These are phyloP conservation scores for Rhagologus leucostigma DNA, from an alignment of 2,113 vertebrate species.

Conservation along the genomic window DNA sequence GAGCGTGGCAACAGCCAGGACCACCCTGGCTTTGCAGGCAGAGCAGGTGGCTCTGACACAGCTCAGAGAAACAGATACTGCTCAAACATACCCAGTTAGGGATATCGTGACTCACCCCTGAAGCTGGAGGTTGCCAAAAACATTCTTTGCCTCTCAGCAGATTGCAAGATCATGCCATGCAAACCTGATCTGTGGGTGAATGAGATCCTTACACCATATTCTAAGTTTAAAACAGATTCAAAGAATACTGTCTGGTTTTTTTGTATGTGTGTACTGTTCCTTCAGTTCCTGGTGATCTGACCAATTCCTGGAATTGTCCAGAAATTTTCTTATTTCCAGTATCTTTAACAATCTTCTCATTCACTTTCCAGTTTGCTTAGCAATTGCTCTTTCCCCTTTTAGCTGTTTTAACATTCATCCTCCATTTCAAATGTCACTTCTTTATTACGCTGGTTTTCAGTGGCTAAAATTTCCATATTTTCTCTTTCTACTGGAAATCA, in stretches of 20 bases:
- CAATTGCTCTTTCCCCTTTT: neutral
- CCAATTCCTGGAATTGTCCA: neutral
- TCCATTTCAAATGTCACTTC: neutral
- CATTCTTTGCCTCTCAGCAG: neutral
- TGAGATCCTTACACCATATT: neutral
- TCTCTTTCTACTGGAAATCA: neutral
- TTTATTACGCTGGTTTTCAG: neutral
- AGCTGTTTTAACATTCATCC: neutral
- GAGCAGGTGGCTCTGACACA: neutral
- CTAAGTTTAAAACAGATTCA: neutral
- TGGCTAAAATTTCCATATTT: neutral
- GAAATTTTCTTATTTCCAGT: neutral
- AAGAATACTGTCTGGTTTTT: fast-evolving
- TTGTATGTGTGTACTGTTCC: neutral
- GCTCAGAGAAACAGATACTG: neutral
- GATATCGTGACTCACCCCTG: too few relatives aligned
- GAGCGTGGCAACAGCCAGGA: neutral
- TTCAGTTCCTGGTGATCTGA: neutral
- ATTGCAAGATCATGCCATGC: neutral
- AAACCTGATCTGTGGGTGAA: neutral
- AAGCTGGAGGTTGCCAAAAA: neutral
- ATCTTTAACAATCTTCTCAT: neutral
- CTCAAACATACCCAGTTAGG: fast-evolving
- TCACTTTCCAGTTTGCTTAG: neutral
- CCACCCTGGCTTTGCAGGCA: neutral